A percentile compares a stretch with the other conserved stretches of the same genome.
These are phyloP conservation scores for Cryptus viduatorius DNA, from an alignment of 2,888 invertebrate genomes.

Conservation along the genomic window DNA sequence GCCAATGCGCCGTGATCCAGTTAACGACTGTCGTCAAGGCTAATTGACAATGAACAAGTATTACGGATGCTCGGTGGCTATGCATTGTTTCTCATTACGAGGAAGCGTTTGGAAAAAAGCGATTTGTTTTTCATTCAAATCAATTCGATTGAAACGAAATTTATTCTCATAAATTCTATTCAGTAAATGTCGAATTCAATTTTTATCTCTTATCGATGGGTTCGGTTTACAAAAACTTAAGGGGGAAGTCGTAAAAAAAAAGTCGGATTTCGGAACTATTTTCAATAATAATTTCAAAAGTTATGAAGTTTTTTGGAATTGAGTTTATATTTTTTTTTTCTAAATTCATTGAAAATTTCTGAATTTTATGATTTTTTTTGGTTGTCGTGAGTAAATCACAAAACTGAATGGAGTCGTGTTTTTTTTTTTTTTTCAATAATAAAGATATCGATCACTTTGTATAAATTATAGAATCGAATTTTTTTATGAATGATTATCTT, in stretches of 20 bases:
- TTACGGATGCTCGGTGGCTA: constrained; percentile 10
- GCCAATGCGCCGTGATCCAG: constrained; percentile 45
- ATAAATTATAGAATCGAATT: neutral
- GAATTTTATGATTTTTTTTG: too few relatives aligned
- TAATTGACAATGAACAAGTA: constrained; percentile 43
- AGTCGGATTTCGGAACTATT: neutral
- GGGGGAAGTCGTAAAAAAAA: neutral
- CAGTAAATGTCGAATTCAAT: neutral
- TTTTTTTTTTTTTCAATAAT: too few relatives aligned
- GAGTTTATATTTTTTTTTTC: too few relatives aligned
- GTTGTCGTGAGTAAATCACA: too few relatives aligned
- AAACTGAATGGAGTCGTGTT: too few relatives aligned
- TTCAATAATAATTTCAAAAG: neutral
- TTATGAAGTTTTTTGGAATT: neutral
- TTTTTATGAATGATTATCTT: too few relatives aligned
- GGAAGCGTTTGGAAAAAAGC: neutral
- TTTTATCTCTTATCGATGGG: neutral
- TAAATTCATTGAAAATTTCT: too few relatives aligned
- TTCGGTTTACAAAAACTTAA: neutral
- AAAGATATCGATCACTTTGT: neutral
- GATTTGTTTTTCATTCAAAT: constrained; percentile 11
- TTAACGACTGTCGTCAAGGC: constrained; percentile 35
- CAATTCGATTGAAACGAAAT: constrained; percentile 9
- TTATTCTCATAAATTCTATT: neutral
- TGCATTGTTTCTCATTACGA: neutral